Evolutionary conservation across 2,113 vertebrate genomes (phyloP).

Genomic region (Clupea harengus): DNA sequence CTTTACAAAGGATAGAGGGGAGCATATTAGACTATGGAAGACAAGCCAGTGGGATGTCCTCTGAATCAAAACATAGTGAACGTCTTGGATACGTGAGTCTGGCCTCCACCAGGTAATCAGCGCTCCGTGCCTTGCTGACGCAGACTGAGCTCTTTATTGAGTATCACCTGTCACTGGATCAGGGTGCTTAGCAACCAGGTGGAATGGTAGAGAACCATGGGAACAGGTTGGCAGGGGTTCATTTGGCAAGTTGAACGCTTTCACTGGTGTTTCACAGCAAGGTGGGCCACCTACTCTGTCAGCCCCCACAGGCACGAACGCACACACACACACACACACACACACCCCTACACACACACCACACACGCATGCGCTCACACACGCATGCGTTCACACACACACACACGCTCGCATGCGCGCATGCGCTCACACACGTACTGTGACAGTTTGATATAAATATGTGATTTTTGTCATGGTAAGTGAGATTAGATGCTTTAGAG

Average conservation of each 20-base stretch:
- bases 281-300: background rate
- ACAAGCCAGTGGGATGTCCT: background rate
- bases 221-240: conserved; percentile 21
- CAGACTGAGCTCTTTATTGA: conserved; percentile 44
- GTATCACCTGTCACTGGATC: conserved; percentile 33
- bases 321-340: background rate
- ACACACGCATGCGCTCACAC: no score
- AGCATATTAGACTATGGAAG: background rate
- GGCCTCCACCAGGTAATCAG: conserved; percentile 46
- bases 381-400: no score
- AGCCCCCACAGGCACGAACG: background rate
- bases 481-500: no score
- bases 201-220: conserved; percentile 33
- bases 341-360: background rate
- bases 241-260: background rate
- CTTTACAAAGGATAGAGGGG: background rate
- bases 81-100: conserved; percentile 31
- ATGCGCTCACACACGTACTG: no score
- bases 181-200: conserved; percentile 66
- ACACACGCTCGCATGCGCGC: no score
- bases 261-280: background rate
- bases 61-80: background rate
- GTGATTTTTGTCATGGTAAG: no score
- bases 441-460: no score
- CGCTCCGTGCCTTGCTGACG: conserved; percentile 36